These are phyloP conservation scores for Ailurus styani DNA, from an alignment of 2,113 vertebrate genomes.

Conservation along the genomic window DNA sequence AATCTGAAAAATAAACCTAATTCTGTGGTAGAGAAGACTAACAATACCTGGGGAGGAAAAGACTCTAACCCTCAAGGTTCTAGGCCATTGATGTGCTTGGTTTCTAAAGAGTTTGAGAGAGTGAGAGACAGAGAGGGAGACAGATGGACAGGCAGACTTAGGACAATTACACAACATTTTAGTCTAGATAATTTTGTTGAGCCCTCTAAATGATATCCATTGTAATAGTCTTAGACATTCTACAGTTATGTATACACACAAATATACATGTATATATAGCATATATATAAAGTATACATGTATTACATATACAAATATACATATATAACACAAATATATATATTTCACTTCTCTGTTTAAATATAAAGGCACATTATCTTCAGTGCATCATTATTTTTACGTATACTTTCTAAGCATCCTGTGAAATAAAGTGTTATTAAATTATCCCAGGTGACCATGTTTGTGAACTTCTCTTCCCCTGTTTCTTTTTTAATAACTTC, in stretches of 20 bases:
- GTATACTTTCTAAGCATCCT: not conserved
- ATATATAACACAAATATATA: not conserved
- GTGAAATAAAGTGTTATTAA: not conserved
- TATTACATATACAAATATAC: not conserved
- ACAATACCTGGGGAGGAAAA: not conserved
- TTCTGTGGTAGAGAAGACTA: not conserved
- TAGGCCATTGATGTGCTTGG: not conserved
- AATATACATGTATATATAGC: not conserved
- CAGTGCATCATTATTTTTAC: not conserved
- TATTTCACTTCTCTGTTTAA: not conserved
- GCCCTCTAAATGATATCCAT: not conserved
- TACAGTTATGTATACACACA: not conserved
- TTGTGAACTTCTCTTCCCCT: not conserved
- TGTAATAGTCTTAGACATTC: not conserved
- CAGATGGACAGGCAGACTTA: not conserved
- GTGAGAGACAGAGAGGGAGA: not conserved
- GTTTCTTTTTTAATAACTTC: constrained; percentile 1
- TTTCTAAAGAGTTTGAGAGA: not conserved
- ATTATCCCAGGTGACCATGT: not conserved
- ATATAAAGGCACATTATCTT: not conserved
- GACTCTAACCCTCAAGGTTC: not conserved
- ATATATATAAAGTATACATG: not conserved
- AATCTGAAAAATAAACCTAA: not conserved
- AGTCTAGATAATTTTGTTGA: not conserved
- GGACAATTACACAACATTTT: not conserved